Evolutionary conservation across 1,140 invertebrate species (phyloP).

Genomic region (Varroa destructor): DNA sequence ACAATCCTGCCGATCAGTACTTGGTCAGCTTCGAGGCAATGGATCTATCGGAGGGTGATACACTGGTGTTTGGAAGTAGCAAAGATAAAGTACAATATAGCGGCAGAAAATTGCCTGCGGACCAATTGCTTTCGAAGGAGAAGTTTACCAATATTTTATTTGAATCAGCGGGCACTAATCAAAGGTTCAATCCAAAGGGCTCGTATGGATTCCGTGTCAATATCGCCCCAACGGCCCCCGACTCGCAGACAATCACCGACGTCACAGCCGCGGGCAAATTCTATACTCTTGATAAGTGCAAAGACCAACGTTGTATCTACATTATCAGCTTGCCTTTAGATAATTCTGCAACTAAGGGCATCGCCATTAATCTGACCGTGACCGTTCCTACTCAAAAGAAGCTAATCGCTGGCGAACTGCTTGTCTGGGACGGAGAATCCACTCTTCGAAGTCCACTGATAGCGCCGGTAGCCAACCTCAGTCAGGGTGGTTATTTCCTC

Average conservation of each 20-base stretch:
- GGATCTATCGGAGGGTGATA: background rate
- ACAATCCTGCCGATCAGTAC: background rate
- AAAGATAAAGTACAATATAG: background rate
- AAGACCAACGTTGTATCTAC: slow-evolving; percentile 5
- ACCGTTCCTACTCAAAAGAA: background rate
- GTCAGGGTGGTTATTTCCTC: background rate
- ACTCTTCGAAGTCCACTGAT: background rate
- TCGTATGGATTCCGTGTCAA: background rate
- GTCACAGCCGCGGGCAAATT: background rate
- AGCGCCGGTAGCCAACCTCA: background rate
- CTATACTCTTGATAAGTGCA: slow-evolving; percentile 2
- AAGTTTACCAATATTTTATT: background rate
- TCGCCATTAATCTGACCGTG: slow-evolving; percentile 6
- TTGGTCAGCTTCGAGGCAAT: background rate
- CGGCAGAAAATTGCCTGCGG: background rate
- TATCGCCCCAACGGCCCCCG: background rate
- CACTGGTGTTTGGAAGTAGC: background rate
- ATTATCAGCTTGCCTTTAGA: background rate
- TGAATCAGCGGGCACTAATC: background rate
- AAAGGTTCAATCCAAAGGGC: background rate
- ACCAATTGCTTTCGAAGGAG: background rate
- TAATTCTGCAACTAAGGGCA: background rate
- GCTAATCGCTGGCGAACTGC: background rate
- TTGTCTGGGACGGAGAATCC: slow-evolving; percentile 26
- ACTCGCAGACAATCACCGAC: background rate